These are phyloP conservation scores for Palaemon carinicauda DNA, from an alignment of 1,140 invertebrate species.

Conservation along the genomic window DNA sequence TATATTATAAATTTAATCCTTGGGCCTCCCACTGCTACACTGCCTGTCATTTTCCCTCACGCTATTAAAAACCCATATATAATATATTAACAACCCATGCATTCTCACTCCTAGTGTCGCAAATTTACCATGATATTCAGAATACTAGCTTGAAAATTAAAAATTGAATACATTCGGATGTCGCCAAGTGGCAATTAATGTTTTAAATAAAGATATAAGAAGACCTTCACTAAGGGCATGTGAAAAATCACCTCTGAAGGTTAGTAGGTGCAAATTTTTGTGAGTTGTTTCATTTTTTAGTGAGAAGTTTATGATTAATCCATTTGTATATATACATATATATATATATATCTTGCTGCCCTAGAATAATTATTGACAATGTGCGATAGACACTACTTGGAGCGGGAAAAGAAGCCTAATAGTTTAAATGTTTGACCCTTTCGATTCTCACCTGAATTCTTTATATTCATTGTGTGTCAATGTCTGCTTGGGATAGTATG, in stretches of 20 bases:
- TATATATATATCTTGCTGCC: constrained; percentile 18
- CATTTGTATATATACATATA: too few relatives aligned
- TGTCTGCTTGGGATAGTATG: constrained; percentile 50
- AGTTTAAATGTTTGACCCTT: constrained; percentile 46
- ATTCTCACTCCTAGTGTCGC: constrained; percentile 33
- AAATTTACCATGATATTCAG: neutral
- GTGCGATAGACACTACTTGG: constrained; percentile 38
- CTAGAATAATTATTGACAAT: constrained; percentile 37
- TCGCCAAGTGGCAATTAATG: too few relatives aligned
- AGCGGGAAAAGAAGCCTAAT: constrained; percentile 34
- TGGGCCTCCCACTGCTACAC: constrained; percentile 18
- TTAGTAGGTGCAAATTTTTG: constrained; percentile 33
- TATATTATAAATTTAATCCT: neutral
- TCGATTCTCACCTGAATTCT: constrained; percentile 52
- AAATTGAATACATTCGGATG: too few relatives aligned
- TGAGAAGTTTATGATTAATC: constrained; percentile 37
- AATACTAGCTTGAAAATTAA: too few relatives aligned
- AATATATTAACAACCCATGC: neutral
- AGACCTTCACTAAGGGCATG: neutral
- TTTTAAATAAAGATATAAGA: neutral
- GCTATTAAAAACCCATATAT: neutral
- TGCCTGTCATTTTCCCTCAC: constrained; percentile 21
- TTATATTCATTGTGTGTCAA: constrained; percentile 51
- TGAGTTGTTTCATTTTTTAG: constrained; percentile 12
- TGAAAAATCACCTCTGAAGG: constrained; percentile 7